Evolutionary conservation across 2,797 vertebrate genomes (phyloP).

Genomic region (Halcyon chelicuti): DNA sequence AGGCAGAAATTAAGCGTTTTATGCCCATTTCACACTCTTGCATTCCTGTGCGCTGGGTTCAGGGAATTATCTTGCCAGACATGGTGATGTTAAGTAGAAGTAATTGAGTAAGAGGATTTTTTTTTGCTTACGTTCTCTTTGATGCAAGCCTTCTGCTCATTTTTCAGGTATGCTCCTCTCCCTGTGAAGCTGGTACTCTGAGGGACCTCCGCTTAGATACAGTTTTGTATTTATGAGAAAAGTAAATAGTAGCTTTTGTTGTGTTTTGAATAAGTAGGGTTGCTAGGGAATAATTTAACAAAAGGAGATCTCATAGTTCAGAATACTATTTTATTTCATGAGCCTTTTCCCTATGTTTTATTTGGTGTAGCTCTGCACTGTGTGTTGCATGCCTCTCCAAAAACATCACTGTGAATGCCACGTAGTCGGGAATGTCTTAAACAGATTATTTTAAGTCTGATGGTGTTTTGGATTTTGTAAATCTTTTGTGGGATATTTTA

Average conservation of each 20-base stretch:
- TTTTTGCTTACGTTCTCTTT: not conserved
- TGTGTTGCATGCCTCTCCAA: not conserved
- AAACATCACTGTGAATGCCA: not conserved
- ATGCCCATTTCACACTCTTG: slow-evolving; percentile 23
- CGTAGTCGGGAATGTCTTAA: not conserved
- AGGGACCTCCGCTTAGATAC: not conserved
- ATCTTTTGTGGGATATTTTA: not conserved
- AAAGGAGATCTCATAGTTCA: not conserved
- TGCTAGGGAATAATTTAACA: slow-evolving; percentile 34
- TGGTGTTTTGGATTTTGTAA: not conserved
- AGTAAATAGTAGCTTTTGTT: slow-evolving; percentile 32
- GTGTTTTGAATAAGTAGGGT: slow-evolving; percentile 1
- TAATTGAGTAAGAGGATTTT: not conserved
- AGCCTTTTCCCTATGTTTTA: not conserved
- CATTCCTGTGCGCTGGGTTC: not conserved
- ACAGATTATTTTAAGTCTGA: not conserved
- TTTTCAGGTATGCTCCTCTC: not conserved
- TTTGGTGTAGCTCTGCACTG: not conserved
- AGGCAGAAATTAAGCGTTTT: slow-evolving; percentile 35
- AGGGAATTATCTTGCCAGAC: not conserved
- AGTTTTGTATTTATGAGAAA: slow-evolving; percentile 3
- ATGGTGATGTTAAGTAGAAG: slow-evolving; percentile 8
- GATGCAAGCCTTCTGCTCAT: slow-evolving; percentile 1
- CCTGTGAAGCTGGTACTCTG: slow-evolving; percentile 1
- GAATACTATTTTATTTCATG: not conserved